Conservation (phyloP, 92 coral and sea anemone species). For the Virgularia gustaviana region DNA sequence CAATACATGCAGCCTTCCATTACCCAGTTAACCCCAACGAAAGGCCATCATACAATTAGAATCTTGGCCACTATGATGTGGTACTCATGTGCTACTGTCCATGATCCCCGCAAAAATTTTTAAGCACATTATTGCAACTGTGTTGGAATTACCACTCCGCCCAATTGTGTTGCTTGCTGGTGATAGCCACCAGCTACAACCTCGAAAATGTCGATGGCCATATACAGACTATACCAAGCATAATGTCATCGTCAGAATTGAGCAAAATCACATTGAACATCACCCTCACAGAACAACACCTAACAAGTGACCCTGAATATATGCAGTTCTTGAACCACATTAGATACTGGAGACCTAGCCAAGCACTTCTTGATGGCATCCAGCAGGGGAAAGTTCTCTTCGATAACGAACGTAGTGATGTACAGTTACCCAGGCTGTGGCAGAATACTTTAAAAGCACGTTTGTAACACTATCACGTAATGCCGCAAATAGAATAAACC, state of each 20-base stretch:
- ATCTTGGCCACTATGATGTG: not conserved
- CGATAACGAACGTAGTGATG: conserved; percentile 4
- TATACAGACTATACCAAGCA: not conserved
- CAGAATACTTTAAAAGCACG: not conserved
- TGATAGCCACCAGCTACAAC: conserved; percentile 30
- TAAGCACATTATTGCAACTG: conserved; percentile 10
- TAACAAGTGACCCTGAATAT: conserved; percentile 6
- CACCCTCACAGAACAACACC: conserved; percentile 17
- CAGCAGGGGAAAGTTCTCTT: conserved; percentile 11
- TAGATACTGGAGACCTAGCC: conserved; percentile 30
- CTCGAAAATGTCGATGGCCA: conserved; percentile 22
- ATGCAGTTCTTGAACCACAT: conserved; percentile 14
- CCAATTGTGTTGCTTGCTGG: conserved; percentile 28
- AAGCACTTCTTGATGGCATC: conserved; percentile 20
- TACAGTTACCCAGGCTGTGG: not conserved
- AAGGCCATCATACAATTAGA: not conserved
- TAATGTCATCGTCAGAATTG: not conserved
- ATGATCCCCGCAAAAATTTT: conserved; percentile 32
- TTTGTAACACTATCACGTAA: conserved; percentile 19
- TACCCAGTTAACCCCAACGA: not conserved
- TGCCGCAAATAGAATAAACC: conserved; percentile 18
- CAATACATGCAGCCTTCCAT: conserved; percentile 14
- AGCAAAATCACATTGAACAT: conserved; percentile 7
- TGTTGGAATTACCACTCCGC: conserved; percentile 14
- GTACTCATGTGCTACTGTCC: conserved; percentile 21